Conservation (phyloP, 1,140 invertebrate genomes). For the Globodera rostochiensis region DNA sequence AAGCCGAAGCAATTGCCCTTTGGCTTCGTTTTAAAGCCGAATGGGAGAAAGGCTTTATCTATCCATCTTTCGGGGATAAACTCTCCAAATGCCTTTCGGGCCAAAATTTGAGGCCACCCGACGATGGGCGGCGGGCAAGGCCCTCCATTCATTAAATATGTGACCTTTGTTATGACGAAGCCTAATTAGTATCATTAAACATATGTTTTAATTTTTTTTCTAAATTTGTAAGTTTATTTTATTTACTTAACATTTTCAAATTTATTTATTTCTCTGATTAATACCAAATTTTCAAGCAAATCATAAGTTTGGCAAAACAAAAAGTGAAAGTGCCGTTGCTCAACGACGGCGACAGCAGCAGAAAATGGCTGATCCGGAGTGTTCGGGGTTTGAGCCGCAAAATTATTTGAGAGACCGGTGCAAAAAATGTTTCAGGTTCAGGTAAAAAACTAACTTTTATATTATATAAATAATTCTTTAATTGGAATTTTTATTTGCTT, state of each 20-base stretch:
- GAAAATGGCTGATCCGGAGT: constrained; percentile 22
- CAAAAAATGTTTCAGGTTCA: constrained; percentile 61
- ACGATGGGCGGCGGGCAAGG: not conserved
- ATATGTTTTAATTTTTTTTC: no score
- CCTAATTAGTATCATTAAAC: no score
- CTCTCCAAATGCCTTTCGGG: not conserved
- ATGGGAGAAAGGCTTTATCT: not conserved
- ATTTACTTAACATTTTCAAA: no score
- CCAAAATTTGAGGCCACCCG: not conserved
- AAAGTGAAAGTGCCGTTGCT: not conserved
- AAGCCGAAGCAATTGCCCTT: not conserved
- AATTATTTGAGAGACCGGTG: constrained; percentile 61
- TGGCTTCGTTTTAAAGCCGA: not conserved
- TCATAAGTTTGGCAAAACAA: not conserved
- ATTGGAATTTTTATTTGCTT: not conserved
- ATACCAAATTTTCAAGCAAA: not conserved
- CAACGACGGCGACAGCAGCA: not conserved
- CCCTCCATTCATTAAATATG: no score
- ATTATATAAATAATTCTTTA: not conserved
- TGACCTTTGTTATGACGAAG: no score
- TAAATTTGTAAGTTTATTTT: no score
- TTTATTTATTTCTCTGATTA: not conserved
- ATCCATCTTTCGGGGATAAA: constrained; percentile 1
- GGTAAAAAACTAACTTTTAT: constrained; percentile 27
- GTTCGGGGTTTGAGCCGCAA: constrained; percentile 62